Conservation (phyloP, 2,797 vertebrate genomes). For the Champsocephalus esox region DNA sequence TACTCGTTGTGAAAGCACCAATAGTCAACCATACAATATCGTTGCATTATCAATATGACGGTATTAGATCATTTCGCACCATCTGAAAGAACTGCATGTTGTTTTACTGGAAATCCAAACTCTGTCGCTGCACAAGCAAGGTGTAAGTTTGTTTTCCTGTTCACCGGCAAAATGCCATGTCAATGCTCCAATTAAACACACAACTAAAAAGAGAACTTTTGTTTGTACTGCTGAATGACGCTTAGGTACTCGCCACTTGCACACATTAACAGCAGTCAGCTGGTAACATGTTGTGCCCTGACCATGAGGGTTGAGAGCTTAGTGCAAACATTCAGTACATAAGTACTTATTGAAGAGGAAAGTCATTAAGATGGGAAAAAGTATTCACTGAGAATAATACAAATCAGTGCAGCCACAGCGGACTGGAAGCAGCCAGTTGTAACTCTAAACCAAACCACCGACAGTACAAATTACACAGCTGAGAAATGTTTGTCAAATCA, state of each 20-base stretch:
- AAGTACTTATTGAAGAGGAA: slow-evolving; percentile 25
- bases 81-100: background rate
- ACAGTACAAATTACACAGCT: slow-evolving; percentile 14
- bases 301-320: slow-evolving; percentile 17
- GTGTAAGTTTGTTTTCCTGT: too few species aligned
- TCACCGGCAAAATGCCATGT: too few species aligned
- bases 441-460: slow-evolving; percentile 12
- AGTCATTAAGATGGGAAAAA: slow-evolving; percentile 23
- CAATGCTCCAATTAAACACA: too few species aligned
- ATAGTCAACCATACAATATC: too few species aligned
- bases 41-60: too few species aligned
- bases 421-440: slow-evolving; percentile 25
- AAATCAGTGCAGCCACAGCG: slow-evolving; percentile 29
- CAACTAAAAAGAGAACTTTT: too few species aligned
- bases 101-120: slow-evolving; percentile 12
- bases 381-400: slow-evolving; percentile 25
- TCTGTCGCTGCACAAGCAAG: too few species aligned
- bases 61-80: too few species aligned
- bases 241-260: too few species aligned
- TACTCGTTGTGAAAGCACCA: too few species aligned
- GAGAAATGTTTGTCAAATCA: slow-evolving; percentile 25
- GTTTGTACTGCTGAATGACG: too few species aligned
- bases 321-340: slow-evolving; percentile 4
- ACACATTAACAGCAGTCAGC: background rate
- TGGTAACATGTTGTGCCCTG: background rate